Percentiles rank a stretch among this genome's conserved stretches.
Conservation (phyloP, 2,797 vertebrate species). For the Melanotaenia trifasciata region DNA sequence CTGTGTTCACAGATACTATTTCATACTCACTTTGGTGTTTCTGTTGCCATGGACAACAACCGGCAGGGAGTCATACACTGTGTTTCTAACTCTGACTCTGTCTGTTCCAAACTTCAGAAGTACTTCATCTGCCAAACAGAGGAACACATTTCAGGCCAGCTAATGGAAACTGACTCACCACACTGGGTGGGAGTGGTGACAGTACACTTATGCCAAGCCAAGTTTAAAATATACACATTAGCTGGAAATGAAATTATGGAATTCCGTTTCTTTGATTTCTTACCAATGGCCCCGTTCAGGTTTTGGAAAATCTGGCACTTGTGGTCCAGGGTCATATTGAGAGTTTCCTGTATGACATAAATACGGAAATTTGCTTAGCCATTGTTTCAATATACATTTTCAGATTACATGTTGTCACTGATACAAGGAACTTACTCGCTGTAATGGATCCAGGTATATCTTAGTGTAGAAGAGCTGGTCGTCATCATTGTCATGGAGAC, state of each 20-base stretch:
- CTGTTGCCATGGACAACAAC: conserved; percentile 93
- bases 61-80: conserved; percentile 90
- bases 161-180: conserved; percentile 43
- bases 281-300: conserved; percentile 95
- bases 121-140: conserved; percentile 90
- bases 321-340: conserved; percentile 97
- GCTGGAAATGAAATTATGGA: conserved; percentile 10
- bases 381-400: conserved; percentile 25
- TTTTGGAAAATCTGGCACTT: conserved; percentile 97
- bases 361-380: conserved; percentile 17
- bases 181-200: conserved; percentile 13
- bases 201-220: conserved; percentile 24
- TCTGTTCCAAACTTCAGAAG: conserved; percentile 93
- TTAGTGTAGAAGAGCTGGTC: conserved; percentile 99
- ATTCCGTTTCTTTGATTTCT: conserved; percentile 56
- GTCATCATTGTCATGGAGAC: conserved; percentile 97
- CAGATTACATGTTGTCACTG: neutral
- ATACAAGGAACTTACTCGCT: conserved; percentile 85
- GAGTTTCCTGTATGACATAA: conserved; percentile 81
- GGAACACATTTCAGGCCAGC: conserved; percentile 45
- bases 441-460: conserved; percentile 90
- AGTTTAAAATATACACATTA: conserved; percentile 17
- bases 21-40: conserved; percentile 92
- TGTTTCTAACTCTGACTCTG: conserved; percentile 91
- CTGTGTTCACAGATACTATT: neutral